phyloP scores from a whole-genome alignment of 2,888 invertebrate species.

The Amphipyra tragopoginis region DNA sequence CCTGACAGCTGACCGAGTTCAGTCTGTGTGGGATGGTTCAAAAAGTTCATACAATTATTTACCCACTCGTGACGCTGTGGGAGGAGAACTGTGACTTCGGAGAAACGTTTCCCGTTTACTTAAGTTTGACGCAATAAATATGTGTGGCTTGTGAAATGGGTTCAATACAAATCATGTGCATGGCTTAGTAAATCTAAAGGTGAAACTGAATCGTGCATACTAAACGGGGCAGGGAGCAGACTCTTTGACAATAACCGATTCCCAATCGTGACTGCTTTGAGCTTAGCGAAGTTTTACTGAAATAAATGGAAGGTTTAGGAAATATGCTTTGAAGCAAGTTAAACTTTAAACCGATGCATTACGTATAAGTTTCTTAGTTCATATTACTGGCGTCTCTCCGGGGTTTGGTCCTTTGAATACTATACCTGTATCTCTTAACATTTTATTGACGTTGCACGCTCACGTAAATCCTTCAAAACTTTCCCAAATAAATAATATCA shows the following conservation, averaged over 20 bases:
- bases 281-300: conserved; percentile 18
- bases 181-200: conserved; percentile 37
- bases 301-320: conserved; percentile 18
- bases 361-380: too few species aligned
- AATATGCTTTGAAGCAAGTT: not conserved
- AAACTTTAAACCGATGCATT: not conserved
- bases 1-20: conserved; percentile 39
- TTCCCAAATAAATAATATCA: too few species aligned
- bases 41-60: conserved; percentile 46
- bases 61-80: conserved; percentile 39
- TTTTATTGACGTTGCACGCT: too few species aligned
- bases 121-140: conserved; percentile 28
- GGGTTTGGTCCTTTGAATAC: not conserved
- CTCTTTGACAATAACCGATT: conserved; percentile 36
- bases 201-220: conserved; percentile 41
- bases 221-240: conserved; percentile 7
- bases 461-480: too few species aligned
- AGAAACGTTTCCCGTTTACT: conserved; percentile 32
- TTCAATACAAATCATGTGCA: conserved; percentile 30
- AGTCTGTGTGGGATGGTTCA: conserved; percentile 43
- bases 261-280: conserved; percentile 33
- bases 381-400: too few species aligned
- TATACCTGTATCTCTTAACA: too few species aligned
- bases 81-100: conserved; percentile 28
- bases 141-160: conserved; percentile 20